Percentiles rank a stretch among this genome's conserved stretches.
phyloP scores from a whole-genome alignment of 2,888 invertebrate species.

The Phaonia tiefii region DNA sequence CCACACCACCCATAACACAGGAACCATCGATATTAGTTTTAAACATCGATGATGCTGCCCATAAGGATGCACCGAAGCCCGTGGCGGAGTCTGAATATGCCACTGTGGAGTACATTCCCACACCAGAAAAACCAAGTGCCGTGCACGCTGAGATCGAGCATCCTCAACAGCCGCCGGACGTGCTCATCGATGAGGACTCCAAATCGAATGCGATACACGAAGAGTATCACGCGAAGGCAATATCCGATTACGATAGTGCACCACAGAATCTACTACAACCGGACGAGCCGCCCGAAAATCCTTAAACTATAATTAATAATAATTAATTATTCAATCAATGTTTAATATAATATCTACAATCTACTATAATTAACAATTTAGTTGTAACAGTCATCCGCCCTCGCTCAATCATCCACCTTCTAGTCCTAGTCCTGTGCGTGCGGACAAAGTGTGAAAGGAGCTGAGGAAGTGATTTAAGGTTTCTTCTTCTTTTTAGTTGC shows the following conservation, averaged over 20 bases:
- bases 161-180: constrained; percentile 55
- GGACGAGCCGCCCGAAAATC: constrained; percentile 80
- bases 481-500: background rate
- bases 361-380: constrained; percentile 27
- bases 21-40: constrained; percentile 56
- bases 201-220: constrained; percentile 79
- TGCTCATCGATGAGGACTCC: constrained; percentile 76
- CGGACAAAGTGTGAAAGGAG: background rate
- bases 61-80: constrained; percentile 35
- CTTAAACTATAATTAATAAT: constrained; percentile 70
- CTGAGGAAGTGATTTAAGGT: constrained; percentile 14
- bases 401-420: background rate
- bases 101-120: constrained; percentile 77
- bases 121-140: constrained; percentile 60
- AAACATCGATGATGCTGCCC: constrained; percentile 56
- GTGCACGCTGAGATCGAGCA: constrained; percentile 67
- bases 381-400: constrained; percentile 12
- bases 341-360: constrained; percentile 17
- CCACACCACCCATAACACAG: constrained; percentile 25
- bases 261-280: constrained; percentile 78
- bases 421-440: background rate
- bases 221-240: constrained; percentile 75
- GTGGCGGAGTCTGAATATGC: constrained; percentile 77
- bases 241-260: constrained; percentile 74
- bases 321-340: constrained; percentile 28